Base-by-base conservation (phyloP, 2,888 invertebrate genomes). In the Phrixothrix hirtus region DNA sequence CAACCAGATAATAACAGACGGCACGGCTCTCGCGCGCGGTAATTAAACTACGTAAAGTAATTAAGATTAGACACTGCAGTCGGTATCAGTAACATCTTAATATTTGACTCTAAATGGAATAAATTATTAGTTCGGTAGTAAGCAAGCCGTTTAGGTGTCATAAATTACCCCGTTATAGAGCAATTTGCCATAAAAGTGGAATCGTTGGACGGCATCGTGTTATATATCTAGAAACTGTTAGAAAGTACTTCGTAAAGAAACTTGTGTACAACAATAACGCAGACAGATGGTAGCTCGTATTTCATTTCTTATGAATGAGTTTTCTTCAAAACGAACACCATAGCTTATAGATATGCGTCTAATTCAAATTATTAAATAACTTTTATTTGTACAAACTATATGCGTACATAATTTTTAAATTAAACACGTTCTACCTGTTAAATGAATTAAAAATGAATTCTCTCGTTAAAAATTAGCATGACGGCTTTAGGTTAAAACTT, bases 31-130 rank as follows among this genome's bases (percentile, higher is more conserved):
- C 50, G 59, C 58, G 57, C 53, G 48, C 59, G 61, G 67, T 68
- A 69, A 70, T 70, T 70, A 69, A 70, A 70, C 69, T 70, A 68
- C 68, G 67, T 67, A 67, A 70, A 69, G 68, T 69, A 68, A 70
- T 70, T 70, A 69, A 70, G 69, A 70, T 70, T 70, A 69, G 69
- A 69, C 67, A 66, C 58, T 65, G 63, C 66, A 63, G 58, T 62
- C 63, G 66, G 64, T 69, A 70, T 68, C 68, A 67, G 67, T 64
- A 68, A 65, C 68, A 70, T 70, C 70, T 70, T 69, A 69, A 70
- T 70, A 70, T 69, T 68, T 68, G 66, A 62, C 64, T 68, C 65
- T 67, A 66, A 72, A 71, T 67, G 67, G 67, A 71, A 71, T 71
- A 71, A 71, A 70, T 72, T 72, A 69, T 71, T 69, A 63, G 66